Evolutionary conservation across 2,113 vertebrate species (phyloP), one percentile per base, ranked within the genome.

Genomic region (Columba janthina): DNA sequence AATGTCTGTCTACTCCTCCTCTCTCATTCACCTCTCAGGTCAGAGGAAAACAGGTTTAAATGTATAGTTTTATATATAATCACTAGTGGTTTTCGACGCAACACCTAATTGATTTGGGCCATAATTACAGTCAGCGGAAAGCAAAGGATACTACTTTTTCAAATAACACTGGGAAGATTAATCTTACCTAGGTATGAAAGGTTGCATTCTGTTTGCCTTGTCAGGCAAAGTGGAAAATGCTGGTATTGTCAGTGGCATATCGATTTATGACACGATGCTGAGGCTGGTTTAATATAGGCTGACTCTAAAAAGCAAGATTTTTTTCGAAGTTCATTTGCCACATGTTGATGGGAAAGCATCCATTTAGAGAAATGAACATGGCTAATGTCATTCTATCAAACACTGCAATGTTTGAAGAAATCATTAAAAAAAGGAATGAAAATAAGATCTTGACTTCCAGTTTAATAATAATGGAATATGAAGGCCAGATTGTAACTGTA

Each of bases 391-490:
- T 60, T 89, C 66, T 54, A 80, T 91, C 42, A 84, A 94, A 83
- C 29, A 44, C 70, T 34, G 67, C 25, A 64, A 15, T 34, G 6
- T 70, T 89, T 78, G 71, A 93, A 69, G 48, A 88, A 83, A 76
- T 85, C 10, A 34, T 44, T 11, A 29, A 38, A 65, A 87, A 91
- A 50, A 61, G n/a, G 21, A 16, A 32, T 20, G 42, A 58, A 48
- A 94, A 72, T 42, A 81, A 88, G 90, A 93, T 89, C 65, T 66
- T 88, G 83, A 88, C 73, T 95, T 97, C 40, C 85, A 92, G 21
- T 88, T 95, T 91, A 57, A 89, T 93, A 96, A 90, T 92, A 96
- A 92, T 83, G 64, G 78, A 93, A 80, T 93, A 72, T 87, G 90
- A 96, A 96, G 85, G 87, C 89, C 60, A 76, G 90, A 85, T 54